A percentile compares a stretch with the other conserved stretches of the same genome.
phyloP scores from a whole-genome alignment of 2,797 vertebrate species.

The Channallabes apus region DNA sequence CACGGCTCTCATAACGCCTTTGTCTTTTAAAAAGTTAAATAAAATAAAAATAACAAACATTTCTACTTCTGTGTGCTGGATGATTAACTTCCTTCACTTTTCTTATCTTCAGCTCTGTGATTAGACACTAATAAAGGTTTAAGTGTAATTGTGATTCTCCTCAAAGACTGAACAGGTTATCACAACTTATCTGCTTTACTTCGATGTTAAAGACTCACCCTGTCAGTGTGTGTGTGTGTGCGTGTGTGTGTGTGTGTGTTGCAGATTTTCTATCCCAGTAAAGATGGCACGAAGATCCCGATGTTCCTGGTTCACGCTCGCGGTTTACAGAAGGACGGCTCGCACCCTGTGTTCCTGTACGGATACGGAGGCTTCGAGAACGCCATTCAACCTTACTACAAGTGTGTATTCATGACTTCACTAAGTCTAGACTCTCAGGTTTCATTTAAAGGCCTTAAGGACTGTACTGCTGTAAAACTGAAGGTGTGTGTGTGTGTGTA shows the following conservation, averaged over 20 bases:
- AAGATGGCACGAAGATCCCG: slow-evolving; percentile 76
- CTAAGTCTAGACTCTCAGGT: neutral
- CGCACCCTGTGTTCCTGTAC: slow-evolving; percentile 73
- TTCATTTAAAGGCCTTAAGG: too few species aligned
- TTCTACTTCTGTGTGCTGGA: too few species aligned
- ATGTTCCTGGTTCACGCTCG: slow-evolving; percentile 77
- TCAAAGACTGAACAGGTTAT: neutral
- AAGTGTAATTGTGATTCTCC: too few species aligned
- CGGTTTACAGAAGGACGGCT: slow-evolving; percentile 66
- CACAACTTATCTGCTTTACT: neutral
- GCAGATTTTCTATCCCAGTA: slow-evolving; percentile 77
- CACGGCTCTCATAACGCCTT: too few species aligned
- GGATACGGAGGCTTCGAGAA: slow-evolving; percentile 78
- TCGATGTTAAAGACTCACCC: neutral
- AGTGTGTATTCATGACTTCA: slow-evolving; percentile 58
- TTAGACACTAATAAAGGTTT: too few species aligned
- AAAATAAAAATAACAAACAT: too few species aligned
- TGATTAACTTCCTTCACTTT: too few species aligned
- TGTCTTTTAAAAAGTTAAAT: too few species aligned
- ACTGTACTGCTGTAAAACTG: too few species aligned
- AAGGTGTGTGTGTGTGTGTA: slow-evolving; percentile 44
- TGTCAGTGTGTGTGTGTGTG: slow-evolving; percentile 6
- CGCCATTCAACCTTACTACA: slow-evolving; percentile 73
- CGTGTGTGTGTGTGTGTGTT: slow-evolving; percentile 14
- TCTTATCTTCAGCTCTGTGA: neutral